Evolutionary conservation across 2,888 invertebrate genomes (phyloP), one percentile per base, ranked within the genome.

Genomic region (Chrysina gloriosa): DNA sequence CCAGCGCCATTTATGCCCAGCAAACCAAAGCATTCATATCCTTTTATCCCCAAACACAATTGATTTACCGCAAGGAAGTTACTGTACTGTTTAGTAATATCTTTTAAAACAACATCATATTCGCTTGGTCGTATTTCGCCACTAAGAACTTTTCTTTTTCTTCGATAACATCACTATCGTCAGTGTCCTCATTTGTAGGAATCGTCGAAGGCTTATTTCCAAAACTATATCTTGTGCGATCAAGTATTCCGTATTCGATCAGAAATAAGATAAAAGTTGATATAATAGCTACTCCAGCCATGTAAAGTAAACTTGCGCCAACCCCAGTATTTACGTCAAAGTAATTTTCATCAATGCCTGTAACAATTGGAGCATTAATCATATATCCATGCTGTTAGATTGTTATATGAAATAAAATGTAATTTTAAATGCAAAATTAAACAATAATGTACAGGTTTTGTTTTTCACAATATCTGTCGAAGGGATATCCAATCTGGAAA

Each of bases 1-100:
- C 95, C 95, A 1, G 95, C 95, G 9, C 95, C 95, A 80, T 95
- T 95, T 0, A 94, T 90, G 0, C 95, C 75, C 56, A 94, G 83
- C 11, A 94, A 83, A 0, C 93, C 94, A 77, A 94, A 93, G 75
- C 93, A 93, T 82, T 94, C 94, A 4, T 91, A 90, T 79, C 65
- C 47, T 58, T 86, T 86, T 16, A 72, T 68, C 54, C 89, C 92
- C 78, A 89, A 79, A 78, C 81, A 81, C 23, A 75, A 70, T 74
- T 91, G 90, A 79, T 94, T 90, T 0, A 97, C 96, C 0, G 95
- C 96, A 63, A 91, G 81, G 70, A 92, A 86, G 0, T 78, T 78
- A 4, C 88, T 89, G 67, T 82, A 83, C 77, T 95, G 96, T 81
- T 96, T 96, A 14, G 91, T 88, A 6, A 96, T 84, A 70, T 87